Evolutionary conservation across 2,888 invertebrate species (phyloP).

Genomic region (Ischnus inquisitorius): DNA sequence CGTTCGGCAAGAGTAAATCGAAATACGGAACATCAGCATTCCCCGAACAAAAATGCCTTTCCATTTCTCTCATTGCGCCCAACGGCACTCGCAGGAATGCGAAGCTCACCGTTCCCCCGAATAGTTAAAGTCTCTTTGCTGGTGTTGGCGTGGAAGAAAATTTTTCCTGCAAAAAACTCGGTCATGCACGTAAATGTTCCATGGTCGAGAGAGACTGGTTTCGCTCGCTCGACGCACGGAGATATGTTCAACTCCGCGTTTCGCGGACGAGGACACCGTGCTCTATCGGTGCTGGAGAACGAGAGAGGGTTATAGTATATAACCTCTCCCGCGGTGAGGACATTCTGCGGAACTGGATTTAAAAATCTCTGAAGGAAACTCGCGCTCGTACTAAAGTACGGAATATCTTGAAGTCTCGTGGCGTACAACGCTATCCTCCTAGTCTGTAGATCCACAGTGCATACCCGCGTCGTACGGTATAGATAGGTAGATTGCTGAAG

Average conservation of each 20-base stretch:
- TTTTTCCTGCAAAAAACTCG: background rate
- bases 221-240: slow-evolving; percentile 23
- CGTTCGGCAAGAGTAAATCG: background rate
- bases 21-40: background rate
- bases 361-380: slow-evolving; percentile 36
- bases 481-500: slow-evolving; percentile 7
- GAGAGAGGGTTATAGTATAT: slow-evolving; percentile 12
- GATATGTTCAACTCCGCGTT: slow-evolving; percentile 33
- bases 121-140: background rate
- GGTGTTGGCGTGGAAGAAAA: background rate
- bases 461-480: background rate
- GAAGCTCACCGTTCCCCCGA: background rate
- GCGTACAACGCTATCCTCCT: background rate
- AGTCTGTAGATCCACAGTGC: background rate
- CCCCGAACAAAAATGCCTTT: background rate
- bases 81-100: background rate
- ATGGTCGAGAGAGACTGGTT: slow-evolving; percentile 32
- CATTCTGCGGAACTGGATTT: slow-evolving; percentile 37
- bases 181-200: slow-evolving; percentile 18
- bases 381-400: background rate
- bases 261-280: background rate
- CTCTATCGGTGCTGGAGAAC: background rate
- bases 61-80: background rate
- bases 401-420: slow-evolving; percentile 21
- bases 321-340: background rate